Evolutionary conservation across 2,113 vertebrate species (phyloP).

Genomic region (Takifugu flavidus): DNA sequence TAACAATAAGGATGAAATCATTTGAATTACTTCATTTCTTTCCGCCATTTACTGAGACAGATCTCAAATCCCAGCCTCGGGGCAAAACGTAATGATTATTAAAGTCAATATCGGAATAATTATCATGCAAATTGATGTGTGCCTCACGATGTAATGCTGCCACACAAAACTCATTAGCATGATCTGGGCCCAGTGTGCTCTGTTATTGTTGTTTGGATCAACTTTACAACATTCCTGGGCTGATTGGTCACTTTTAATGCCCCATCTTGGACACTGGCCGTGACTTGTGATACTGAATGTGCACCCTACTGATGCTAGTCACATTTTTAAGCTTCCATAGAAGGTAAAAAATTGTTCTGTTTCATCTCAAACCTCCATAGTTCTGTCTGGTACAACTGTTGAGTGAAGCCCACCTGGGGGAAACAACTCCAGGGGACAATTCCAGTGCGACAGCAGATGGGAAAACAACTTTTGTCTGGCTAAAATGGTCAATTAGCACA

Average conservation of each 20-base stretch:
- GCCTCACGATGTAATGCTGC: conserved; percentile 12
- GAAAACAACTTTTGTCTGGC: conserved; percentile 40
- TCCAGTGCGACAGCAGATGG: conserved; percentile 46
- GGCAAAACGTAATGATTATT: conserved; percentile 51
- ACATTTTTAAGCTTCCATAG: background rate
- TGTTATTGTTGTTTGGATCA: background rate
- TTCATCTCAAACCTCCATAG: conserved; percentile 16
- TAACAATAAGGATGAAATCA: too few relatives aligned
- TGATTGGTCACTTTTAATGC: conserved; percentile 4
- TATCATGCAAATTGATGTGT: conserved; percentile 46
- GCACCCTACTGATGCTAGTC: background rate
- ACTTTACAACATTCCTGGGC: background rate
- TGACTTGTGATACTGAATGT: too few relatives aligned
- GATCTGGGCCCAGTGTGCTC: conserved; percentile 5
- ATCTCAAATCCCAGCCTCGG: conserved; percentile 36
- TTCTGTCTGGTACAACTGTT: conserved; percentile 18
- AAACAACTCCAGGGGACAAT: conserved; percentile 34
- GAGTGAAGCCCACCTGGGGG: conserved; percentile 3
- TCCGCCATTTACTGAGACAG: conserved; percentile 52
- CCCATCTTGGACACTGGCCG: background rate
- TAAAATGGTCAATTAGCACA: conserved; percentile 52
- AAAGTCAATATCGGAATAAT: conserved; percentile 61
- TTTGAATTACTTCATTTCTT: conserved; percentile 52
- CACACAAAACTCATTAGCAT: conserved; percentile 20
- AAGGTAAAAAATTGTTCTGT: background rate